A percentile compares a stretch with the other conserved stretches of the same genome.
Evolutionary conservation across 2,797 vertebrate species (phyloP).

Genomic region (Orestias chungarensis): DNA sequence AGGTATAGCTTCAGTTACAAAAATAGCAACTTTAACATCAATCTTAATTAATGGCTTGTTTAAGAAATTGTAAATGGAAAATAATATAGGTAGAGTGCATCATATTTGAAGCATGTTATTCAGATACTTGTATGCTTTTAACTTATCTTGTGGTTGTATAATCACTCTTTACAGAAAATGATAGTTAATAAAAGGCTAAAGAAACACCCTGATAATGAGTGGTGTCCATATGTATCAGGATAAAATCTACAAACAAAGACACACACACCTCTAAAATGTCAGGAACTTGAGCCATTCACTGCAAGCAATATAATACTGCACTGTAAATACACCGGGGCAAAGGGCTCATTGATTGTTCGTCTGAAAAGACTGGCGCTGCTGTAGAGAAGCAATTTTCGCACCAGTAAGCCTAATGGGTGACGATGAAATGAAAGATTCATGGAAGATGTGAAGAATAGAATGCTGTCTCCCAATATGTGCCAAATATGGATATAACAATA

Average conservation of each 20-base stretch:
- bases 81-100: neutral
- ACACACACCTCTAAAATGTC: slow-evolving; percentile 8
- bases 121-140: slow-evolving; percentile 7
- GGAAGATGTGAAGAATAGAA: slow-evolving; percentile 26
- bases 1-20: slow-evolving; percentile 72
- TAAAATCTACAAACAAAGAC: slow-evolving; percentile 19
- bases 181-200: slow-evolving; percentile 24
- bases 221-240: slow-evolving; percentile 6
- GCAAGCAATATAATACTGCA: slow-evolving; percentile 8
- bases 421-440: slow-evolving; percentile 38
- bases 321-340: slow-evolving; percentile 27
- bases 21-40: neutral
- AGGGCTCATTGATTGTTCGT: slow-evolving; percentile 28
- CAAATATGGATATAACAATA: slow-evolving; percentile 40
- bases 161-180: slow-evolving; percentile 22
- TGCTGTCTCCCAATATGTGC: slow-evolving; percentile 23
- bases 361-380: slow-evolving; percentile 28
- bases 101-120: neutral
- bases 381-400: slow-evolving; percentile 28
- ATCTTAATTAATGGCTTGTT: neutral
- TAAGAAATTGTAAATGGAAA: neutral
- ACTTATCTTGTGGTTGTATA: slow-evolving; percentile 18
- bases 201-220: slow-evolving; percentile 4
- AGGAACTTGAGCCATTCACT: slow-evolving; percentile 20
- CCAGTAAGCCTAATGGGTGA: slow-evolving; percentile 19